phyloP scores from a whole-genome alignment of 2,797 vertebrate genomes.

The Xenentodon cancila region DNA sequence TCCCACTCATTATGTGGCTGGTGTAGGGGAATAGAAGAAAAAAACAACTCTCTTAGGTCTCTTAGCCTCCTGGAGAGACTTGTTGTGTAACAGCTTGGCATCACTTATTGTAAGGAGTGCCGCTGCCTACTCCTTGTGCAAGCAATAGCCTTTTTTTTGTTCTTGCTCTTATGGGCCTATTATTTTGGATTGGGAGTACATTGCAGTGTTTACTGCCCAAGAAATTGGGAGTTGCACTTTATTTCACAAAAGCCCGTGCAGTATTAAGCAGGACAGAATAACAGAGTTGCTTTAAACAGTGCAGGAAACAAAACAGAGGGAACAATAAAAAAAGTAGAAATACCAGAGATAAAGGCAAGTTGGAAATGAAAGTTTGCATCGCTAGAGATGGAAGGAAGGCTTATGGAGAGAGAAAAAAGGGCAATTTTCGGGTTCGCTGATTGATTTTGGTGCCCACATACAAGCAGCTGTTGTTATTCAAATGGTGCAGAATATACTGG shows the following conservation, averaged over 20 bases:
- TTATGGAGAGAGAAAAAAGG: slow-evolving; percentile 26
- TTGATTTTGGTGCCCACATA: slow-evolving; percentile 52
- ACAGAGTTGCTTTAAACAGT: slow-evolving; percentile 36
- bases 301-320: slow-evolving; percentile 23
- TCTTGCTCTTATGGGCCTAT: slow-evolving; percentile 23
- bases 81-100: slow-evolving; percentile 67
- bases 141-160: slow-evolving; percentile 31
- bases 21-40: slow-evolving; percentile 16
- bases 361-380: slow-evolving; percentile 52
- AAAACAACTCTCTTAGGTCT: slow-evolving; percentile 21
- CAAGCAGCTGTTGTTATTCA: slow-evolving; percentile 71
- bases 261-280: slow-evolving; percentile 37
- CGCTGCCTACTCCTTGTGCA: slow-evolving; percentile 32
- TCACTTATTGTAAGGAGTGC: slow-evolving; percentile 55
- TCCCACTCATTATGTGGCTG: slow-evolving; percentile 70
- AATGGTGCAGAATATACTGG: slow-evolving; percentile 46
- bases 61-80: slow-evolving; percentile 49
- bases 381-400: neutral
- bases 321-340: slow-evolving; percentile 39
- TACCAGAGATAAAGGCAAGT: slow-evolving; percentile 39
- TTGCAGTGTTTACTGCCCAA: slow-evolving; percentile 52
- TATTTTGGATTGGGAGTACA: slow-evolving; percentile 51
- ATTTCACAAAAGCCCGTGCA: slow-evolving; percentile 30
- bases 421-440: slow-evolving; percentile 51
- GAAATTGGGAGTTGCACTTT: slow-evolving; percentile 43